These are phyloP conservation scores for Sterrhoptilus dennistouni DNA, from an alignment of 2,113 vertebrate genomes.

Conservation along the genomic window DNA sequence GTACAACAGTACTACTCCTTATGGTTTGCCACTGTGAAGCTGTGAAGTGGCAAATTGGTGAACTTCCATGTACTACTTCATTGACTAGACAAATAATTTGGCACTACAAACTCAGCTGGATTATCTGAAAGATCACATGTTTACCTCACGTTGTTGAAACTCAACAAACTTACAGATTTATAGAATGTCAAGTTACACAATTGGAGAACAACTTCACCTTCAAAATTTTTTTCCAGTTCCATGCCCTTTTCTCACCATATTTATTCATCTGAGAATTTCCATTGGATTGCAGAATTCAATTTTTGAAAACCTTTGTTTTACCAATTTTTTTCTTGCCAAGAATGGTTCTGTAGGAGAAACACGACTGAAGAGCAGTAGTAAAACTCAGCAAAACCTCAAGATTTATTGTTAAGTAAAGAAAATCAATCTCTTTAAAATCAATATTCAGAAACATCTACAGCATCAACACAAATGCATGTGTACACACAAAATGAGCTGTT, in stretches of 20 bases:
- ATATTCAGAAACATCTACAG: background rate
- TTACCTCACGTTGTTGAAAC: background rate
- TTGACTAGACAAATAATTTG: background rate
- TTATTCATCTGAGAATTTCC: background rate
- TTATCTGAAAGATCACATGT: background rate
- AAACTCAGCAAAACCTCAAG: background rate
- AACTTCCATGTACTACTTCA: background rate
- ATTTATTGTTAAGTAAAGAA: background rate
- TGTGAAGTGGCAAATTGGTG: background rate
- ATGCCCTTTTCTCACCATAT: background rate
- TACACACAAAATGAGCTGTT: background rate
- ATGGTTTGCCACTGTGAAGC: background rate
- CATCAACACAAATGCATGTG: background rate
- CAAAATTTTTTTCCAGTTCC: background rate
- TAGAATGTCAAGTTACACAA: background rate
- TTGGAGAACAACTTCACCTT: background rate
- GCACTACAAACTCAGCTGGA: background rate
- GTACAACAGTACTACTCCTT: background rate
- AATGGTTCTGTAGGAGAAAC: background rate
- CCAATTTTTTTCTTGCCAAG: background rate
- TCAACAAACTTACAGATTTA: background rate
- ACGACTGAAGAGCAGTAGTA: background rate
- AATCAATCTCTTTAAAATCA: background rate
- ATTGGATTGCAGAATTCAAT: background rate
- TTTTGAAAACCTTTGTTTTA: background rate